Evolutionary conservation across 2,888 invertebrate species (phyloP).

Genomic region (Cremastobaeus sp.): DNA sequence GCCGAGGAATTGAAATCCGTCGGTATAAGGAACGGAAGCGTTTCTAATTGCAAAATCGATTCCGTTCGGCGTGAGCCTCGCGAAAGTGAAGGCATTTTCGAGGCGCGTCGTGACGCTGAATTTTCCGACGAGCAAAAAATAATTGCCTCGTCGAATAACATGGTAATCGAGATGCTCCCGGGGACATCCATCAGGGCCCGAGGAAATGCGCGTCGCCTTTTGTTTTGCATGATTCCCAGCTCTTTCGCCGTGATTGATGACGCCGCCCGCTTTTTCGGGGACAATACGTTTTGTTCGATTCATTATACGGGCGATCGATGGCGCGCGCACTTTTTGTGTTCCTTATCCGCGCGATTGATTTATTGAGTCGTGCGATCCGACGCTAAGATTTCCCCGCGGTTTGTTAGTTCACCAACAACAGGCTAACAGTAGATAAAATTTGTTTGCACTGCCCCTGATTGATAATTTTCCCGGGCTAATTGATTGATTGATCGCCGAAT

Average conservation of each 20-base stretch:
- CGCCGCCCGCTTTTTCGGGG: conserved; percentile 35
- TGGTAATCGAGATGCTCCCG: conserved; percentile 45
- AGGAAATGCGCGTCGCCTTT: conserved; percentile 39
- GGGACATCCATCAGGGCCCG: conserved; percentile 45
- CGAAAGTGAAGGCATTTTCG: conserved; percentile 64
- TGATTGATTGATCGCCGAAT: conserved; percentile 34
- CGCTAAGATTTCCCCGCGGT: conserved; percentile 31
- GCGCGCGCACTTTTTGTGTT: conserved; percentile 8
- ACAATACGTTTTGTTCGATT: conserved; percentile 53
- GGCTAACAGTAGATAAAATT: conserved; percentile 30
- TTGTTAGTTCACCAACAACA: not conserved
- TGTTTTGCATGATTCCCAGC: conserved; percentile 51
- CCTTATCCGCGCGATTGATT: conserved; percentile 45
- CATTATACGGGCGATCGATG: conserved; percentile 48
- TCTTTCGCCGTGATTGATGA: conserved; percentile 49
- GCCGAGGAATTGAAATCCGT: conserved; percentile 57
- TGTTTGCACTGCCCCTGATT: conserved; percentile 33
- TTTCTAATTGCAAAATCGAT: conserved; percentile 74
- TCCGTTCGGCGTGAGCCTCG: conserved; percentile 61
- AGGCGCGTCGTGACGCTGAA: conserved; percentile 54
- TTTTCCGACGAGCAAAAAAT: conserved; percentile 39
- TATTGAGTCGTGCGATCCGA: conserved; percentile 36
- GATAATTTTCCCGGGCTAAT: conserved; percentile 39
- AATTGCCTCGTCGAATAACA: conserved; percentile 38
- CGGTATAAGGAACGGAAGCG: conserved; percentile 56